Conservation (phyloP, 1,140 invertebrate genomes). For the Coelopa frigida region DNA sequence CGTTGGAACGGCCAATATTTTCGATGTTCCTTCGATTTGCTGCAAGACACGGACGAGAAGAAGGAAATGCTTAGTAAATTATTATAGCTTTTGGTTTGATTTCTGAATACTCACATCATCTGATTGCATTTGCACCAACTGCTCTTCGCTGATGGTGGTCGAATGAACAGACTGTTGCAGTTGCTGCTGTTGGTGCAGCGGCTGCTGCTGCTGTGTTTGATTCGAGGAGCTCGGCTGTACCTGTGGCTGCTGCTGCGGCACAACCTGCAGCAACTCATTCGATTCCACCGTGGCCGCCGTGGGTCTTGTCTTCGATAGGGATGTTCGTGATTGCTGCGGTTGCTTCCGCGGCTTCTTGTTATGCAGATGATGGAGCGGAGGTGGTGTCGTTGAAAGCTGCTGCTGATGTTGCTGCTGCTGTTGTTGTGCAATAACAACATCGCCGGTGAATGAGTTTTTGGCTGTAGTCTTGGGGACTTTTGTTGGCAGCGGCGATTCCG, state of each 20-base stretch:
- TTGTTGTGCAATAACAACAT: background rate
- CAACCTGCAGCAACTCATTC: no score
- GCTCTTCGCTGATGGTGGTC: background rate
- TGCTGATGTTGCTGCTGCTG: slow-evolving; percentile 13
- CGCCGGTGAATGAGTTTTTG: no score
- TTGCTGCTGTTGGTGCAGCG: slow-evolving; percentile 1
- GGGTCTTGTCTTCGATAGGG: slow-evolving; percentile 6
- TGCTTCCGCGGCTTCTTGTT: slow-evolving; percentile 5
- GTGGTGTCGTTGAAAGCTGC: slow-evolving; percentile 7
- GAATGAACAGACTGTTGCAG: slow-evolving; percentile 1
- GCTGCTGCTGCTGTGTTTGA: background rate
- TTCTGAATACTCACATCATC: slow-evolving; percentile 11
- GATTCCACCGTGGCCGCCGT: no score
- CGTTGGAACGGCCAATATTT: slow-evolving; percentile 27
- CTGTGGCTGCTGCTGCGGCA: background rate
- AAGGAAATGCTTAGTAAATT: background rate
- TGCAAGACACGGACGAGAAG: background rate
- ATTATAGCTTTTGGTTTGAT: background rate
- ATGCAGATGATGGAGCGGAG: slow-evolving; percentile 6
- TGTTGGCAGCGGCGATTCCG: background rate
- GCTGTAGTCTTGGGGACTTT: background rate
- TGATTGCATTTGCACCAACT: background rate
- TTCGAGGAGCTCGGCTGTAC: background rate
- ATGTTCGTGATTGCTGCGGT: slow-evolving; percentile 4
- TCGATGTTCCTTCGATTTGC: slow-evolving; percentile 2